phyloP scores from a whole-genome alignment of 2,113 vertebrate species.

The Tenrec ecaudatus region DNA sequence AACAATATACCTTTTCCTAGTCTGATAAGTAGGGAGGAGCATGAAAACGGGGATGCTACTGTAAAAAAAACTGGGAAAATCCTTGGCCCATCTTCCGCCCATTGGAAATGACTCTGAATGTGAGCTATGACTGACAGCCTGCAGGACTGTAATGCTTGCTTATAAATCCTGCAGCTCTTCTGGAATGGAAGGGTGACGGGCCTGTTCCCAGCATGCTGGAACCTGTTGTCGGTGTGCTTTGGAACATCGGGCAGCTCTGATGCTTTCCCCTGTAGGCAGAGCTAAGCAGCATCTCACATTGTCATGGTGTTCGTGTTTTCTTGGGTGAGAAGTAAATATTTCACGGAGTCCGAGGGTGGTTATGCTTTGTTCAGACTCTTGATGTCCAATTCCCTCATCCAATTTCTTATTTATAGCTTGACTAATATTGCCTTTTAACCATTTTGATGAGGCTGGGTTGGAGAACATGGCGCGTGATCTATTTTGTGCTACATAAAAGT shows the following conservation, averaged over 20 bases:
- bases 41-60: background rate
- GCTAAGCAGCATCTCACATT: background rate
- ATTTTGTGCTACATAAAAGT: conserved; percentile 17
- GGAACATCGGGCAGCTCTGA: background rate
- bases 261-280: background rate
- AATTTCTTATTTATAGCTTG: conserved; percentile 34
- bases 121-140: background rate
- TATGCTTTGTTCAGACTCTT: background rate
- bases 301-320: background rate
- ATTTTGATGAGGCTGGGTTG: background rate
- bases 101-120: background rate
- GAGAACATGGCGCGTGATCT: conserved; percentile 43
- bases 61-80: conserved; percentile 31
- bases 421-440: background rate
- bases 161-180: conserved; percentile 32
- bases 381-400: background rate
- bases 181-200: background rate
- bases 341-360: background rate
- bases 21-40: background rate
- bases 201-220: background rate
- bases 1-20: background rate
- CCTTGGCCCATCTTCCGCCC: background rate
- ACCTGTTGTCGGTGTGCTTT: background rate
- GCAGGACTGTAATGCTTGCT: background rate
- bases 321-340: conserved; percentile 38